Evolutionary conservation across 1,140 invertebrate species (phyloP), one percentile per base, ranked within the genome.

Genomic region (Fopius arisanus): DNA sequence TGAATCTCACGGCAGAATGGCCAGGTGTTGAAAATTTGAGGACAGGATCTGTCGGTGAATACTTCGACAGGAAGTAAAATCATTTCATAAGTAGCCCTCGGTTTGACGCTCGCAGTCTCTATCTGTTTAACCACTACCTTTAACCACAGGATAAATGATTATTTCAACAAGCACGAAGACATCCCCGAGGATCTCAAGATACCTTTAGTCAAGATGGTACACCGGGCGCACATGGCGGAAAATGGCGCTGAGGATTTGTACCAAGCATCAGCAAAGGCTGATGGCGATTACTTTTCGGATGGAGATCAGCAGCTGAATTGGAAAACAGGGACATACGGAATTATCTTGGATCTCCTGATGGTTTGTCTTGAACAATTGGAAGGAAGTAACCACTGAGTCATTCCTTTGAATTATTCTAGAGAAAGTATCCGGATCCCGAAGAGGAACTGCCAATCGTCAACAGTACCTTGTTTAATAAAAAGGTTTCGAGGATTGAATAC

Each of bases 231-330:
- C 59, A 90, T 93, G 81, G 90, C 89, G 1, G 87, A 89, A 1
- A 90, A 92, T 82, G 84, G 84, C 72, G 90, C 91, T 87, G 90
- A 87, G 75, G 88, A 93, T 43, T 84, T 91, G 10, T 92, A n/a
- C 16, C 21, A 63, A 92, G 5, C 88, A 88, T 0, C 85, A 80
- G 66, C 89, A 89, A 12, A 83, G 89, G 23, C 37, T 79, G 1
- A 86, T 91, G 19, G 93, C 92, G 81, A 83, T 40, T 33, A 0
- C 37, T 21, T n/a, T 41, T 40, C 78, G 88, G 90, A 66, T 92
- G 92, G 1, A 87, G 93, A 82, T 70, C 78, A 21, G 68, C 89
- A 10, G 83, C n/a, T 91, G 2, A 89, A 90, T 78, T 94, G 92
- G 92, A 92, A 91, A 74, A 80, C 87, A n/a, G 87, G 86, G 74